These are phyloP conservation scores for Heliconius hewitsoni DNA, from an alignment of 1,140 invertebrate species.

Conservation along the genomic window DNA sequence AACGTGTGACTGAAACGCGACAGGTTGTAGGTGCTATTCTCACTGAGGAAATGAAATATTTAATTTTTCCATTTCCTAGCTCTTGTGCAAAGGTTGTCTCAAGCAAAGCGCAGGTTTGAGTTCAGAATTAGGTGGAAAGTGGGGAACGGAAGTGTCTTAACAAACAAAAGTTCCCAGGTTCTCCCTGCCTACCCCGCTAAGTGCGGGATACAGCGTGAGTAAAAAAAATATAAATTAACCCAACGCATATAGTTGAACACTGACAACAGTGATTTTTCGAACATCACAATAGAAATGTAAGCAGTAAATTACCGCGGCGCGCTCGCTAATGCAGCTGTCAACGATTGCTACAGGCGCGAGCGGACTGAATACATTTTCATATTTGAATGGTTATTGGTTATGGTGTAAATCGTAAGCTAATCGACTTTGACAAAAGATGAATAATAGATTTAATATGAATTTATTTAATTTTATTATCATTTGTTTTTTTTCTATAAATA, in stretches of 20 bases:
- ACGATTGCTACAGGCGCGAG: constrained; percentile 47
- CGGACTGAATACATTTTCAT: constrained; percentile 54
- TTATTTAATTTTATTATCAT: neutral
- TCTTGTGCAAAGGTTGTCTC: too few relatives aligned
- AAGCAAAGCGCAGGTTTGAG: too few relatives aligned
- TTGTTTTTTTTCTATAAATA: neutral
- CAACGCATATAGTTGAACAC: neutral
- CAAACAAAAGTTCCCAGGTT: too few relatives aligned
- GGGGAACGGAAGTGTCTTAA: too few relatives aligned
- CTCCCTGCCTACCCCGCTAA: too few relatives aligned
- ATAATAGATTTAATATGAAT: neutral
- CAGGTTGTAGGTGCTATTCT: too few relatives aligned
- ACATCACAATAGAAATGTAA: constrained; percentile 36
- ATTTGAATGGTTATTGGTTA: constrained; percentile 34
- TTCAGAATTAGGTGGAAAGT: too few relatives aligned
- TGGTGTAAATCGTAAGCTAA: constrained; percentile 16
- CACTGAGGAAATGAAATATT: too few relatives aligned
- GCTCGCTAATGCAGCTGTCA: constrained; percentile 56
- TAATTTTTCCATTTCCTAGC: too few relatives aligned
- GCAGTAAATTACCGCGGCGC: constrained; percentile 44
- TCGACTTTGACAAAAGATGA: neutral
- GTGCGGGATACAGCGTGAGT: too few relatives aligned
- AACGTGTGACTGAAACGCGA: too few relatives aligned
- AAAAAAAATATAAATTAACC: constrained; percentile 12
- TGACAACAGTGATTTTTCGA: constrained; percentile 12